phyloP scores from a whole-genome alignment of 1,140 invertebrate species.

The Drosophila athabasca region DNA sequence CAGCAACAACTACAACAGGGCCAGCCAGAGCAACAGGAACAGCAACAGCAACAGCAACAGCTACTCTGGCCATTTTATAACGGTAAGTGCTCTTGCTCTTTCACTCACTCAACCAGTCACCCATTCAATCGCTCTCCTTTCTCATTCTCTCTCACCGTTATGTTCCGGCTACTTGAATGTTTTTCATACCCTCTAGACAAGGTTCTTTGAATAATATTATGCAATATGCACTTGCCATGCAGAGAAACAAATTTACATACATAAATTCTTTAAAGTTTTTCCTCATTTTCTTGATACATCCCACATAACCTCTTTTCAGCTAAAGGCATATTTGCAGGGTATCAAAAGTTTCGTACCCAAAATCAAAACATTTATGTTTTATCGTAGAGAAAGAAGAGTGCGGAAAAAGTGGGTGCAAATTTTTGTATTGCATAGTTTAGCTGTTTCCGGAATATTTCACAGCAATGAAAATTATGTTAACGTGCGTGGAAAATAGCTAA shows the following conservation, averaged over 20 bases:
- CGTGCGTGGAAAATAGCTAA: conserved; percentile 50
- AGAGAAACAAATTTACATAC: too few species aligned
- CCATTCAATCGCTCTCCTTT: too few species aligned
- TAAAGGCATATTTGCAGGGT: too few species aligned
- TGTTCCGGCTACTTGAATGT: conserved; percentile 40
- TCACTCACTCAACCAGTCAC: neutral
- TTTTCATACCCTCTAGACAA: neutral
- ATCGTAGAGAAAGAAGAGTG: too few species aligned
- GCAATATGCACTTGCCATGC: too few species aligned
- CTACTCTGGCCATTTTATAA: conserved; percentile 63
- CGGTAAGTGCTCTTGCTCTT: conserved; percentile 57
- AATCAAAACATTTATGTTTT: too few species aligned
- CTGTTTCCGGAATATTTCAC: conserved; percentile 67
- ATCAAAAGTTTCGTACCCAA: too few species aligned
- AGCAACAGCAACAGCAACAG: conserved; percentile 6
- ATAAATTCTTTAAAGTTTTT: too few species aligned
- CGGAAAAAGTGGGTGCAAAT: conserved; percentile 9
- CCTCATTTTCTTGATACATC: too few species aligned
- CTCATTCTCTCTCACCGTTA: too few species aligned
- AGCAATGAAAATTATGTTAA: conserved; percentile 70
- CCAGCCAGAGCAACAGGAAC: conserved; percentile 33
- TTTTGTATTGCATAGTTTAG: conserved; percentile 61
- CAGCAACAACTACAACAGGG: conserved; percentile 45
- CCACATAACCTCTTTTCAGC: too few species aligned
- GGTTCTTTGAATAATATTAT: too few species aligned